Evolutionary conservation across 2,113 vertebrate species (phyloP).

Genomic region (Danionella cerebrum): DNA sequence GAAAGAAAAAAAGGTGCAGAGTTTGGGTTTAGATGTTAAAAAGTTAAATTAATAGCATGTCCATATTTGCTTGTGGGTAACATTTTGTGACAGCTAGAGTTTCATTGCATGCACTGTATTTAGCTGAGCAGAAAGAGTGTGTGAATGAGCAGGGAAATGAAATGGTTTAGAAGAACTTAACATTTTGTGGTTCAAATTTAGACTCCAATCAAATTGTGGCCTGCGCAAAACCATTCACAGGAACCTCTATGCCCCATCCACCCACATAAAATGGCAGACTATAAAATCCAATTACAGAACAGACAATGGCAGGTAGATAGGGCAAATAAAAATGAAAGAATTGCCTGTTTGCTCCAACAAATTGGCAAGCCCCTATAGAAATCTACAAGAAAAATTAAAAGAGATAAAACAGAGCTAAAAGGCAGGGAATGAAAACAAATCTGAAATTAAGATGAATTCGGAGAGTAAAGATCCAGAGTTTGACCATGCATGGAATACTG

Average conservation of each 20-base stretch:
- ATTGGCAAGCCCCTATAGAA: background rate
- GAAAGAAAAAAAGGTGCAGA: too few relatives aligned
- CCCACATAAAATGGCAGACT: constrained; percentile 28
- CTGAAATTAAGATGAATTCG: background rate
- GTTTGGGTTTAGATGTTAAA: too few relatives aligned
- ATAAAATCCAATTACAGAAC: constrained; percentile 55
- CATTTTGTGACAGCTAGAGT: background rate
- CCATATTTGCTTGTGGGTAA: too few relatives aligned
- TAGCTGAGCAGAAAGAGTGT: background rate
- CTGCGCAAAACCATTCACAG: constrained; percentile 16
- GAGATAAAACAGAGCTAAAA: background rate
- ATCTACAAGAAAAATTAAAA: background rate
- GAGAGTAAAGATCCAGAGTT: background rate
- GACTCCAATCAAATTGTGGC: background rate
- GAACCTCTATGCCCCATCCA: constrained; percentile 5
- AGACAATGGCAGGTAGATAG: background rate
- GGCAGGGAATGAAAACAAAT: background rate
- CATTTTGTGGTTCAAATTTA: background rate
- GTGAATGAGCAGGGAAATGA: background rate
- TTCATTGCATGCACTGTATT: background rate
- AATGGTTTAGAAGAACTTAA: background rate
- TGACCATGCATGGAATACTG: background rate
- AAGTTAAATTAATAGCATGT: too few relatives aligned
- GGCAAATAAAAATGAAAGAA: background rate
- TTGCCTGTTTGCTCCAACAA: background rate